Conservation (phyloP, 1,140 invertebrate genomes). For the Nasonia longicornis region DNA sequence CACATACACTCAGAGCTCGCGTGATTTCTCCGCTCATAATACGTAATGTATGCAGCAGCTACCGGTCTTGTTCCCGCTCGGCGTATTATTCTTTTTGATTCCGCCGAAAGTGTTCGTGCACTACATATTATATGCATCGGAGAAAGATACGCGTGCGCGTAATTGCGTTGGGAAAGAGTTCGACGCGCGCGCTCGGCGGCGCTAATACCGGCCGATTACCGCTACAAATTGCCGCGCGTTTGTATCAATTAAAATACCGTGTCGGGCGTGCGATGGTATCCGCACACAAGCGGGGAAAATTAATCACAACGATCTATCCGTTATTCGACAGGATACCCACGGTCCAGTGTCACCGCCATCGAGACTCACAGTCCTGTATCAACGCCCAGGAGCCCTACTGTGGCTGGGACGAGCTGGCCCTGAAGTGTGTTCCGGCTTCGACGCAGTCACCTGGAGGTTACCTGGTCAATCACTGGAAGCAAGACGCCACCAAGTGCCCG, state of each 20-base stretch:
- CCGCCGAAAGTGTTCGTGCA: background rate
- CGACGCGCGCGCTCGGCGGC: too few species aligned
- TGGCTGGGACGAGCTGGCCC: constrained; percentile 86
- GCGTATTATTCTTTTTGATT: background rate
- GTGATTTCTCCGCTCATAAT: constrained; percentile 46
- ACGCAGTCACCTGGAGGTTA: constrained; percentile 69
- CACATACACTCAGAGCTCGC: background rate
- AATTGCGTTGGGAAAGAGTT: background rate
- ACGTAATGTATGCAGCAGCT: background rate
- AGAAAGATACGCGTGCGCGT: background rate
- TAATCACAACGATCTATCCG: background rate
- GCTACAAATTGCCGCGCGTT: background rate
- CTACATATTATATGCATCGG: background rate
- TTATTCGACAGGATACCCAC: constrained; percentile 73
- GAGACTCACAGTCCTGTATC: constrained; percentile 78
- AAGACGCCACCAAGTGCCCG: constrained; percentile 77
- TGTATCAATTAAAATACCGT: too few species aligned
- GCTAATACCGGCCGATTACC: background rate
- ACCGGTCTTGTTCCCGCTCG: background rate
- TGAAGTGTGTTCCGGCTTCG: constrained; percentile 78
- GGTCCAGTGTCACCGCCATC: constrained; percentile 82
- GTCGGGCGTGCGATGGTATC: too few species aligned
- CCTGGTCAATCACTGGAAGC: constrained; percentile 77
- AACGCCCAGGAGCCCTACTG: constrained; percentile 93
- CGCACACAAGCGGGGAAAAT: too few species aligned